phyloP scores from a whole-genome alignment of 2,888 invertebrate species.

The Lycaena phlaeas region DNA sequence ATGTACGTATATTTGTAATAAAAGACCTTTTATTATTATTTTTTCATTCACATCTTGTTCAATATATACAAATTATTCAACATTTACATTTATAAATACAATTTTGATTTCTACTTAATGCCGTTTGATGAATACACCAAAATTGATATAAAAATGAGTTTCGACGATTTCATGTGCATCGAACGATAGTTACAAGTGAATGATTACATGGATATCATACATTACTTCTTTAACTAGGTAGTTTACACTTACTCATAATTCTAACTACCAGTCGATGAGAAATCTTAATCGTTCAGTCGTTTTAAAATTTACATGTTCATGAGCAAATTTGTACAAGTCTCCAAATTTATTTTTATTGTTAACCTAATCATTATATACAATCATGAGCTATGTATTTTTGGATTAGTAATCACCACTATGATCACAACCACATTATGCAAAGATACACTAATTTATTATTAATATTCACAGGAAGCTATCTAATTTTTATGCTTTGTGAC shows the following conservation, averaged over 20 bases:
- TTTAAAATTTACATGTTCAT: constrained; percentile 60
- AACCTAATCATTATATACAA: constrained; percentile 55
- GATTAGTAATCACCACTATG: constrained; percentile 66
- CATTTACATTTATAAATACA: constrained; percentile 65
- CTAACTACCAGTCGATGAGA: constrained; percentile 65
- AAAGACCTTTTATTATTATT: constrained; percentile 61
- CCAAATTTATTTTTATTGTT: constrained; percentile 58
- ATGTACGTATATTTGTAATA: constrained; percentile 57
- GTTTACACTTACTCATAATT: constrained; percentile 21
- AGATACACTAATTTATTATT: constrained; percentile 27
- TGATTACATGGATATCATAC: constrained; percentile 12
- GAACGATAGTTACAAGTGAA: constrained; percentile 30
- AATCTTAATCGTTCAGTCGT: constrained; percentile 64
- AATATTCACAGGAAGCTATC: constrained; percentile 23
- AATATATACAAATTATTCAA: constrained; percentile 71
- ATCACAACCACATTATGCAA: constrained; percentile 70
- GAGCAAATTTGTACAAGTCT: constrained; percentile 70
- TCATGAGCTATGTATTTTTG: constrained; percentile 43
- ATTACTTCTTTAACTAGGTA: constrained; percentile 16
- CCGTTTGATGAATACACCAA: constrained; percentile 43
- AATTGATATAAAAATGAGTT: constrained; percentile 51
- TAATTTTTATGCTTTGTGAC: constrained; percentile 18
- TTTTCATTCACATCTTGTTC: constrained; percentile 63
- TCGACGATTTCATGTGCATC: constrained; percentile 31
- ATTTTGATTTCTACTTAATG: constrained; percentile 43